These are phyloP conservation scores for Incurvaria masculella DNA, from an alignment of 2,888 invertebrate species.

Conservation along the genomic window DNA sequence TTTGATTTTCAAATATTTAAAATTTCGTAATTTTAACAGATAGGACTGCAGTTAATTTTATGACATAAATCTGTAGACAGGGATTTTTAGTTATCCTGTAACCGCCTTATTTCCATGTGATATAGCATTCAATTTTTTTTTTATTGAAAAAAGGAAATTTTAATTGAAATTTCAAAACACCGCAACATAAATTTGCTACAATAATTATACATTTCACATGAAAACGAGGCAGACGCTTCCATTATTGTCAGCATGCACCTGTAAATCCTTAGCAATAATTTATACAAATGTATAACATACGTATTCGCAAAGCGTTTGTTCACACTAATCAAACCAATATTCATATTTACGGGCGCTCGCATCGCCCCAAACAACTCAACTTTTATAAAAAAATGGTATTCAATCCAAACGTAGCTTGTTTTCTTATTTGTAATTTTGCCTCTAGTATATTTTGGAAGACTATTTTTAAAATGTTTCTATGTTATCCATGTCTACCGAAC, in stretches of 20 bases:
- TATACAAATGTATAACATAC: neutral
- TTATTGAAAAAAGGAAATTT: too few relatives aligned
- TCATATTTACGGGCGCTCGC: too few relatives aligned
- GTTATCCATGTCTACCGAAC: too few relatives aligned
- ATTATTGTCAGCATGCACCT: neutral
- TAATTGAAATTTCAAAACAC: neutral
- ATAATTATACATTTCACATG: too few relatives aligned
- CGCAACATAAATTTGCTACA: too few relatives aligned
- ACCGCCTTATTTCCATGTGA: neutral
- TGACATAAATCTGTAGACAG: neutral
- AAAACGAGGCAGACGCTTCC: neutral
- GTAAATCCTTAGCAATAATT: neutral
- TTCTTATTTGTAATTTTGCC: neutral
- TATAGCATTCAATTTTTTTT: too few relatives aligned
- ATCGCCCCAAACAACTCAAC: too few relatives aligned
- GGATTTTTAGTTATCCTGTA: neutral
- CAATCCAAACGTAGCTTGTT: neutral
- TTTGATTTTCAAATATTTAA: neutral
- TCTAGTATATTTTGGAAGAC: neutral
- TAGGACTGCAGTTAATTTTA: neutral
- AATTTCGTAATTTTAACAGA: neutral
- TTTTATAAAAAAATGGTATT: neutral
- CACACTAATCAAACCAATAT: too few relatives aligned
- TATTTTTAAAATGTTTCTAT: neutral
- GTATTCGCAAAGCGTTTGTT: neutral